A percentile compares a stretch with the other conserved stretches of the same genome.
Conservation (phyloP, 2,888 invertebrate genomes). For the Papilio protenor region DNA sequence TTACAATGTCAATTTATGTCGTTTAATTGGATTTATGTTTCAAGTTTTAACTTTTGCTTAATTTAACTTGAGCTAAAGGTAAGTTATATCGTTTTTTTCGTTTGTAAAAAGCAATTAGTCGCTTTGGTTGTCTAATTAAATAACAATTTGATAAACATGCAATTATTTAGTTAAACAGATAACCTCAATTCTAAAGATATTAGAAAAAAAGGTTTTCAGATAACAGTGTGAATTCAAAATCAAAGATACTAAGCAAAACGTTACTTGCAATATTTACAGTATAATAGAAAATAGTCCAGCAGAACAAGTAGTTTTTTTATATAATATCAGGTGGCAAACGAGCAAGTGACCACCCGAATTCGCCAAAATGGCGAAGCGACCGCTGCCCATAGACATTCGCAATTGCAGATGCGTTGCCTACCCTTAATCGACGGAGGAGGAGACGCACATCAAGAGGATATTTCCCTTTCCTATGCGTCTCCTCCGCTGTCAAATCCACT, state of each 20-base stretch:
- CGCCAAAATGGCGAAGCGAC: no score
- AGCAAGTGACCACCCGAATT: no score
- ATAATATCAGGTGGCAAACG: no score
- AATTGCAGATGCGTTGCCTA: no score
- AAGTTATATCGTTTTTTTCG: background rate
- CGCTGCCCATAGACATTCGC: no score
- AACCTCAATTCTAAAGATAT: constrained; percentile 17
- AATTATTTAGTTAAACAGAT: background rate
- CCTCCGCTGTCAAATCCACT: no score
- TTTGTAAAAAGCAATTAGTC: background rate
- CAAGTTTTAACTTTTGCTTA: background rate
- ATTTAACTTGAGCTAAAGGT: background rate
- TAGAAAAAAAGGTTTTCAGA: background rate
- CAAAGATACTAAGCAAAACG: background rate
- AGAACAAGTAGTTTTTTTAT: no score
- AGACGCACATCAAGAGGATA: no score
- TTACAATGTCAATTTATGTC: background rate
- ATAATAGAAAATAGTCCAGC: no score
- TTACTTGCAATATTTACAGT: background rate
- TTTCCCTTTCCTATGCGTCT: no score
- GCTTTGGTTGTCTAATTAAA: background rate
- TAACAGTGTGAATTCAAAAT: background rate
- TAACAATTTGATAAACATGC: background rate
- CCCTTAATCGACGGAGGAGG: no score
- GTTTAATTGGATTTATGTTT: background rate